phyloP scores from a whole-genome alignment of 1,140 invertebrate species.

The Plutomurus gul region DNA sequence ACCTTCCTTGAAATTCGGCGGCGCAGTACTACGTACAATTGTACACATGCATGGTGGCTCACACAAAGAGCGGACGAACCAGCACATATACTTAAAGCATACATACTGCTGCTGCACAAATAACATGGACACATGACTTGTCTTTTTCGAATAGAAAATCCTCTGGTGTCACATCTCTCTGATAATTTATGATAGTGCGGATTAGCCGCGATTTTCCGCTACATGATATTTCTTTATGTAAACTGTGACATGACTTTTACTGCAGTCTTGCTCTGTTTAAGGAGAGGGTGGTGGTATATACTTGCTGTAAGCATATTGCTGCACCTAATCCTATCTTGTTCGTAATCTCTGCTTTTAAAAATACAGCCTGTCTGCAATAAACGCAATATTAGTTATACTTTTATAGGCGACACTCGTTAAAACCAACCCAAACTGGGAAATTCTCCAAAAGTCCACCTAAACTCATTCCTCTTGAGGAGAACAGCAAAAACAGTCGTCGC shows the following conservation, averaged over 20 bases:
- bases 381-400: constrained; percentile 4
- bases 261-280: neutral
- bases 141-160: neutral
- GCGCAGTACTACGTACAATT: too few relatives aligned
- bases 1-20: neutral
- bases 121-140: neutral
- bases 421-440: constrained; percentile 8
- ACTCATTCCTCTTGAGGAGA: too few relatives aligned
- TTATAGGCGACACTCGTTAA: constrained; percentile 9
- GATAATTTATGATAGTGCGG: neutral
- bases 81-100: too few relatives aligned
- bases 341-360: neutral
- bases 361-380: neutral
- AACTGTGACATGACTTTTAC: neutral
- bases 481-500: too few relatives aligned
- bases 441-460: neutral
- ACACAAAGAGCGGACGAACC: too few relatives aligned
- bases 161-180: neutral
- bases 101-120: too few relatives aligned
- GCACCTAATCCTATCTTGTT: too few relatives aligned
- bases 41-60: too few relatives aligned
- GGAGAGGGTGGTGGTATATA: neutral
- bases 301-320: too few relatives aligned
- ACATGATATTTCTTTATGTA: neutral
- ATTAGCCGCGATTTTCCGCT: constrained; percentile 28